Evolutionary conservation across 2,888 invertebrate genomes (phyloP).

Genomic region (Cosmopolites sordidus): DNA sequence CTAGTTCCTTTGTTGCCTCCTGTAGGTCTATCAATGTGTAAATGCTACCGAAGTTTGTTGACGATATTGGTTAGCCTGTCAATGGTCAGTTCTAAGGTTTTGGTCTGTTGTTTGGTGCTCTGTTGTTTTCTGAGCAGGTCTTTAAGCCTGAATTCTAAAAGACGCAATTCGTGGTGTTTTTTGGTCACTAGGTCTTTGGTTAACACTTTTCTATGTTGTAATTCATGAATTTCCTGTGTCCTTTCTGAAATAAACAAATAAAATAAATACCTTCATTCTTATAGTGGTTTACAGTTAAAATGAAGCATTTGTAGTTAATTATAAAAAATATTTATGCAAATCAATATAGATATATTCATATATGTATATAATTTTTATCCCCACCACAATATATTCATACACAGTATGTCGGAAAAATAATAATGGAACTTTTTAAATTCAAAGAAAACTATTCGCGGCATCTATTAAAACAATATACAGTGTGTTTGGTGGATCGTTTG

Average conservation of each 20-base stretch:
- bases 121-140: conserved; percentile 41
- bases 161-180: conserved; percentile 50
- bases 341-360: no score
- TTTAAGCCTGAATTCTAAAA: conserved; percentile 40
- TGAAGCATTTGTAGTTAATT: no score
- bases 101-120: conserved; percentile 40
- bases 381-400: no score
- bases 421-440: no score
- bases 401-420: no score
- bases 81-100: conserved; percentile 40
- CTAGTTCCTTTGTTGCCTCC: background rate
- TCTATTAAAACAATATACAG: no score
- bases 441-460: no score
- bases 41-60: conserved; percentile 46
- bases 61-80: conserved; percentile 44
- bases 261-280: no score
- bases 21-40: conserved; percentile 17
- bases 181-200: conserved; percentile 52
- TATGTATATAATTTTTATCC: no score
- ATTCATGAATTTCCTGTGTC: conserved; percentile 48
- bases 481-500: no score
- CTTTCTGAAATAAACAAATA: conserved; percentile 48
- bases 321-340: no score
- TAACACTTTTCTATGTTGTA: conserved; percentile 50
- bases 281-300: no score